A percentile compares a stretch with the other conserved stretches of the same genome.
Evolutionary conservation across 2,888 invertebrate species (phyloP).

Genomic region (Hermaeophaga mercurialis): DNA sequence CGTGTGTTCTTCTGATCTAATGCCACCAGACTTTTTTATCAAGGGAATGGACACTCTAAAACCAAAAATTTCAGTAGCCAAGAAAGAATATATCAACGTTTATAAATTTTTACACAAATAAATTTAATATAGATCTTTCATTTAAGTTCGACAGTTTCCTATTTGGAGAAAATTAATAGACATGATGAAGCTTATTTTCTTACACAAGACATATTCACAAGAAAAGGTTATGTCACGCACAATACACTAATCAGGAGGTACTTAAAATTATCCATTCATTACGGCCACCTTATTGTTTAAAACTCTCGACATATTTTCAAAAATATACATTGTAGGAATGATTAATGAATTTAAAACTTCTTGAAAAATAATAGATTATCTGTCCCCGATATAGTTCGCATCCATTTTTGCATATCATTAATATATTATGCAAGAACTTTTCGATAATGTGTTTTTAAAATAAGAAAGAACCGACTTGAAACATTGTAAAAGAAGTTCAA

Average conservation of each 20-base stretch:
- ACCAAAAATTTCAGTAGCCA: no score
- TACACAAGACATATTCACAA: neutral
- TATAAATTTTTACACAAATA: no score
- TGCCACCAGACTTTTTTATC: no score
- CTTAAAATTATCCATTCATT: neutral
- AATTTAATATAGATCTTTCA: no score
- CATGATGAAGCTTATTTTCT: no score
- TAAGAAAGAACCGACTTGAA: slow-evolving; percentile 3
- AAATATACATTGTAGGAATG: slow-evolving; percentile 21
- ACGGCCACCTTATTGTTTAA: slow-evolving; percentile 11
- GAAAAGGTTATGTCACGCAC: no score
- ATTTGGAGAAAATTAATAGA: no score
- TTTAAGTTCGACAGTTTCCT: no score
- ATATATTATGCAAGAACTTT: slow-evolving; percentile 24
- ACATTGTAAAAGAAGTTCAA: slow-evolving; percentile 15
- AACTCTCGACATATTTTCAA: slow-evolving; percentile 14
- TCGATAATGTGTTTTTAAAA: slow-evolving; percentile 23
- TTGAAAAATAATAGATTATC: slow-evolving; percentile 27
- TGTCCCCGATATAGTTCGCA: slow-evolving; percentile 21
- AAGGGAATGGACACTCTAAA: no score
- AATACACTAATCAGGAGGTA: neutral
- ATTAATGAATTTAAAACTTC: slow-evolving; percentile 25
- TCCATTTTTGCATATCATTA: slow-evolving; percentile 26
- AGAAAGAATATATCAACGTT: no score
- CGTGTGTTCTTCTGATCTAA: no score